phyloP scores from a whole-genome alignment of 2,113 vertebrate genomes.

The Mastomys natalensis region DNA sequence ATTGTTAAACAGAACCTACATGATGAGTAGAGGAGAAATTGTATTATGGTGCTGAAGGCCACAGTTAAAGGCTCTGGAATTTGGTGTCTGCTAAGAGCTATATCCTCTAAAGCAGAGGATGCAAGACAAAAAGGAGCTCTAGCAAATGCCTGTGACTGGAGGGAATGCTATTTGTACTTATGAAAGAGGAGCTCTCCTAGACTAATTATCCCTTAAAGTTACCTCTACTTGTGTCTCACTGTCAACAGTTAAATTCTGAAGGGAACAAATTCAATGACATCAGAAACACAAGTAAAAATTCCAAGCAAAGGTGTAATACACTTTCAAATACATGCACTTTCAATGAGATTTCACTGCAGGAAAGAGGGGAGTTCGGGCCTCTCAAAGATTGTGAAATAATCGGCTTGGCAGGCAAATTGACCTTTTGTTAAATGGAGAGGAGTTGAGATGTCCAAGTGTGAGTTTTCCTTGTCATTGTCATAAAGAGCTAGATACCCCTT shows the following conservation, averaged over 20 bases:
- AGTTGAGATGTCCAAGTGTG: neutral
- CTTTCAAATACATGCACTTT: neutral
- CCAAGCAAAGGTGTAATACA: neutral
- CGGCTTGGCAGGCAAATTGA: neutral
- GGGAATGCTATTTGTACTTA: neutral
- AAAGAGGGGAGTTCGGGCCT: neutral
- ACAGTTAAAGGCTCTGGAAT: neutral
- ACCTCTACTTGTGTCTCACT: neutral
- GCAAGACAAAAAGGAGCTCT: neutral
- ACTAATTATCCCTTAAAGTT: neutral
- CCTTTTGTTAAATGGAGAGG: neutral
- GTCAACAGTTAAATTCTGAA: neutral
- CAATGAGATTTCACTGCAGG: neutral
- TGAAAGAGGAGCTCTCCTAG: neutral
- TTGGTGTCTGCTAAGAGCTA: neutral
- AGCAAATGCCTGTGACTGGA: neutral
- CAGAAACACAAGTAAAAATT: slow-evolving; percentile 6
- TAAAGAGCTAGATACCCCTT: neutral
- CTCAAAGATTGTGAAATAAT: neutral
- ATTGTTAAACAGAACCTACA: neutral
- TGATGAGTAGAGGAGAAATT: neutral
- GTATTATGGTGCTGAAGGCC: neutral
- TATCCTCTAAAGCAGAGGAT: neutral
- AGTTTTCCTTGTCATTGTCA: neutral
- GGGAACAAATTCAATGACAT: neutral